A percentile compares a stretch with the other conserved stretches of the same genome.
Evolutionary conservation across 1,140 invertebrate genomes (phyloP).

Genomic region (Drosophila melanogaster): DNA sequence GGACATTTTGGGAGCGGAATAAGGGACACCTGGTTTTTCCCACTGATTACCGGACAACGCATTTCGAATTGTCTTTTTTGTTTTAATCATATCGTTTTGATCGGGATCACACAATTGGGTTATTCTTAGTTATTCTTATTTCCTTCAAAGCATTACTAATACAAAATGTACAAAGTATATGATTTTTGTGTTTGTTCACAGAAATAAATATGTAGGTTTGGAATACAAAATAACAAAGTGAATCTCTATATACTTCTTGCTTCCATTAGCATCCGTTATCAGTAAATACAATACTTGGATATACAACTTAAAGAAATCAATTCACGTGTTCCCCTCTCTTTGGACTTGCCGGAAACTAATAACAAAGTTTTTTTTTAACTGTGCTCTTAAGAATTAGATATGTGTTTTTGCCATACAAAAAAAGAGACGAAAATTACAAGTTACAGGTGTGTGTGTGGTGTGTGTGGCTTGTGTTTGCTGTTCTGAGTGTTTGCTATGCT

Average conservation of each 20-base stretch:
- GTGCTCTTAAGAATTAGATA: conserved; percentile 31
- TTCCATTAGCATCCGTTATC: conserved; percentile 2
- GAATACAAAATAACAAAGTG: conserved; percentile 35
- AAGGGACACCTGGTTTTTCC: too few species aligned
- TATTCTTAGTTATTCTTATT: conserved; percentile 4
- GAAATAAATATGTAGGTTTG: conserved; percentile 34
- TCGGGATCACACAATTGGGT: conserved; percentile 35
- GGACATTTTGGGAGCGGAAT: neutral
- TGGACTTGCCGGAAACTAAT: conserved; percentile 27
- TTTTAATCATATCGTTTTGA: conserved; percentile 36
- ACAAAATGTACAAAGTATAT: conserved; percentile 35
- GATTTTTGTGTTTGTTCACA: conserved; percentile 8
- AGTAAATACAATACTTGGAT: conserved; percentile 31
- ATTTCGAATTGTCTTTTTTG: conserved; percentile 6
- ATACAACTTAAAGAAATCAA: conserved; percentile 13
- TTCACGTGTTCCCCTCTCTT: neutral
- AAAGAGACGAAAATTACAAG: neutral
- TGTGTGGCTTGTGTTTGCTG: conserved; percentile 1
- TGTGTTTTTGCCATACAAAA: conserved; percentile 9
- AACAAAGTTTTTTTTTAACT: conserved; percentile 27
- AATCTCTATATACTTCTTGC: conserved; percentile 3
- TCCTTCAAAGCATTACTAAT: conserved; percentile 2
- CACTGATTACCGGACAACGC: neutral
- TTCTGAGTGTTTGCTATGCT: neutral
- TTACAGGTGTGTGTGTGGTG: conserved; percentile 4